phyloP scores from a whole-genome alignment of 2,113 vertebrate genomes.

The Collichthys lucidus region DNA sequence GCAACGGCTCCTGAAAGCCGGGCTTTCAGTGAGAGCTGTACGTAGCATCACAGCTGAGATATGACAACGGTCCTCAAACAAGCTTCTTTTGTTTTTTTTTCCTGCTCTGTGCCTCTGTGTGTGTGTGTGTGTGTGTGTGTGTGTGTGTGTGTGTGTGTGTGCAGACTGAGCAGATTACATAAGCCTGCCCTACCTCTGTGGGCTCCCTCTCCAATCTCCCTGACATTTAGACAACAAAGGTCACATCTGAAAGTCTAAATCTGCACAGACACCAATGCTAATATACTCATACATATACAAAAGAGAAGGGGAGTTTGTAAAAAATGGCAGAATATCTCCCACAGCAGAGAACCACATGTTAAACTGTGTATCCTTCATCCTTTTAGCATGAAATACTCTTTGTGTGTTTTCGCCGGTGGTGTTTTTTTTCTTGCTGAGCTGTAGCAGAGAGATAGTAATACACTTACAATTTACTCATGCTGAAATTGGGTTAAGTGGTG shows the following conservation, averaged over 20 bases:
- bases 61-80: slow-evolving; percentile 77
- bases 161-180: slow-evolving; percentile 77
- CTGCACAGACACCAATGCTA: slow-evolving; percentile 82
- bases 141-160: slow-evolving; percentile 59
- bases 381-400: no score
- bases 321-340: slow-evolving; percentile 52
- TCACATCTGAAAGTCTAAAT: slow-evolving; percentile 88
- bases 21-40: slow-evolving; percentile 69
- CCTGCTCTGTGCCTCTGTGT: slow-evolving; percentile 26
- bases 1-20: slow-evolving; percentile 68
- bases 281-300: slow-evolving; percentile 81
- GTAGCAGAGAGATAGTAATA: not conserved
- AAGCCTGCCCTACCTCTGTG: slow-evolving; percentile 77
- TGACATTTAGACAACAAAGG: slow-evolving; percentile 89
- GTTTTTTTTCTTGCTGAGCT: slow-evolving; percentile 8
- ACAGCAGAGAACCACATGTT: slow-evolving; percentile 19
- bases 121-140: no score
- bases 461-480: not conserved
- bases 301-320: slow-evolving; percentile 42
- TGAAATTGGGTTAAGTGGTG: not conserved
- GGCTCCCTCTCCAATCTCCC: slow-evolving; percentile 78
- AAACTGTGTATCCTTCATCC: not conserved
- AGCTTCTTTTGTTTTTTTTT: not conserved
- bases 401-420: not conserved
- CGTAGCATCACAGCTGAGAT: slow-evolving; percentile 67